Conservation (phyloP, 2,113 vertebrate species). For the Oreotrochilus melanogaster region DNA sequence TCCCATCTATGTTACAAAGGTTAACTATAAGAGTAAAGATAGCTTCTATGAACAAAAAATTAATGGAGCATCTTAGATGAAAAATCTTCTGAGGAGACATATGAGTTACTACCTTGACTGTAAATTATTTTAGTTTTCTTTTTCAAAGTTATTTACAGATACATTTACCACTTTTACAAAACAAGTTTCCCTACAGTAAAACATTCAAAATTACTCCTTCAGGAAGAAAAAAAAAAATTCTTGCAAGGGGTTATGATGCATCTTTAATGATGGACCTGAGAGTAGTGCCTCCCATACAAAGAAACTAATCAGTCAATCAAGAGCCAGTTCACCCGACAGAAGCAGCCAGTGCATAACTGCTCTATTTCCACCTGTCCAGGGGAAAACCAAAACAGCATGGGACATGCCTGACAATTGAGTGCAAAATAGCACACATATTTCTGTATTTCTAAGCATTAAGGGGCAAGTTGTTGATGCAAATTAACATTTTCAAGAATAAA, state of each 20-base stretch:
- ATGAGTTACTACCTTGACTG: not conserved
- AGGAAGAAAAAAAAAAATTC: not conserved
- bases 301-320: conserved; percentile 79
- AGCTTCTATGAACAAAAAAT: not conserved
- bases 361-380: conserved; percentile 64
- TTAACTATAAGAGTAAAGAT: not conserved
- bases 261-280: conserved; percentile 58
- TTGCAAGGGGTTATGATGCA: conserved; percentile 53
- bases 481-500: not conserved
- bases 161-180: not conserved
- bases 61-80: not conserved
- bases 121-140: not conserved
- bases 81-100: not conserved
- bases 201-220: not conserved
- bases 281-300: conserved; percentile 68
- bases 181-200: conserved; percentile 19
- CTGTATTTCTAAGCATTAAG: not conserved
- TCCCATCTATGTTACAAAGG: not conserved
- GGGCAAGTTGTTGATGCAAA: not conserved
- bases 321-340: conserved; percentile 67
- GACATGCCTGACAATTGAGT: conserved; percentile 61
- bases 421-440: conserved; percentile 38
- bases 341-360: conserved; percentile 47
- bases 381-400: conserved; percentile 62
- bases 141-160: not conserved